These are phyloP conservation scores for Halictus quadricinctus DNA, from an alignment of 2,888 invertebrate genomes.

Conservation along the genomic window DNA sequence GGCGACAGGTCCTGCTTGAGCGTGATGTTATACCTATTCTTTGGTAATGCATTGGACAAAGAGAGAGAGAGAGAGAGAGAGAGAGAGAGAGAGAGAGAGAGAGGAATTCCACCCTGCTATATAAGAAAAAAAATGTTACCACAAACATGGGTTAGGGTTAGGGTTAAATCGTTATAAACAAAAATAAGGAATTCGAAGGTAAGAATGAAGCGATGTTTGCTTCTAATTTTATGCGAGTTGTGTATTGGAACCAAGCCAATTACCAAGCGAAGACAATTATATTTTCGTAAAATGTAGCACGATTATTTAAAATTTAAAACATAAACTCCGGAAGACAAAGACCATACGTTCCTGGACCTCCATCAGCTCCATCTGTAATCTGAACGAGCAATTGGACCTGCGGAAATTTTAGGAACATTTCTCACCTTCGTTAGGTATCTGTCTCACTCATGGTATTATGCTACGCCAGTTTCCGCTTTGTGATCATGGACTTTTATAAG, in stretches of 20 bases:
- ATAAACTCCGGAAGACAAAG: not conserved
- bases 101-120: no score
- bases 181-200: no score
- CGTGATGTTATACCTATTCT: not conserved
- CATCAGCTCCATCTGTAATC: not conserved
- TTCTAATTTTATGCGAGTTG: no score
- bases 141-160: no score
- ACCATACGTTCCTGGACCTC: not conserved
- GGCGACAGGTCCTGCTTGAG: no score
- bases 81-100: no score
- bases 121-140: no score
- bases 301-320: not conserved
- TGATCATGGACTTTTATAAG: constrained; percentile 47
- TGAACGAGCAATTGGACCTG: not conserved
- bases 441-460: constrained; percentile 52
- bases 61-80: no score
- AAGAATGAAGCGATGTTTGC: no score
- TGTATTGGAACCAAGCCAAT: no score
- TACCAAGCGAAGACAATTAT: no score
- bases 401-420: constrained; percentile 36
- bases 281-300: not conserved
- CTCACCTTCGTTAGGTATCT: constrained; percentile 46
- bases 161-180: no score
- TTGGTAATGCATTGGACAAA: not conserved
- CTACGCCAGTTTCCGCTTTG: constrained; percentile 57